Conservation (phyloP, 2,113 vertebrate genomes). For the Hyla sarda region DNA sequence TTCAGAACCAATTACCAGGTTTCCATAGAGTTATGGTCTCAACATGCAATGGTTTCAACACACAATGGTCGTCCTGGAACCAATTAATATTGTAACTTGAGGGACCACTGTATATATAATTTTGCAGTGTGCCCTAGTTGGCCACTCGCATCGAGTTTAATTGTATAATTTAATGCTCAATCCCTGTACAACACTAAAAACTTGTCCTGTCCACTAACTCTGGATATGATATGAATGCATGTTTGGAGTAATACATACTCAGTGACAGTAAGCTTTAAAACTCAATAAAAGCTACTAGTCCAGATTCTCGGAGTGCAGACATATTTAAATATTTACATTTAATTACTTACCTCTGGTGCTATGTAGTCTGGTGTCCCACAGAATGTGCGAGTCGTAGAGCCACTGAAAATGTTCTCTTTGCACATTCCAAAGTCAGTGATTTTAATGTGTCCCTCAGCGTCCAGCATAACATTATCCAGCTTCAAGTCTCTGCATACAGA, state of each 20-base stretch:
- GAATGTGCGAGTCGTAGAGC: constrained; percentile 85
- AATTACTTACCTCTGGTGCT: constrained; percentile 87
- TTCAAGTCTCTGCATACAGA: constrained; percentile 81
- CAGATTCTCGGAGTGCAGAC: neutral
- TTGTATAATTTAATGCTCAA: neutral
- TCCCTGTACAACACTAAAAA: neutral
- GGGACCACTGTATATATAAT: too few relatives aligned
- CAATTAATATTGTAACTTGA: too few relatives aligned
- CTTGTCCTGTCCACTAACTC: neutral
- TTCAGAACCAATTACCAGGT: too few relatives aligned
- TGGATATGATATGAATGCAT: neutral
- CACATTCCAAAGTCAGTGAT: constrained; percentile 94
- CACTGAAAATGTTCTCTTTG: constrained; percentile 85
- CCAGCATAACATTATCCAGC: constrained; percentile 90
- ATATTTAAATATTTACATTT: neutral
- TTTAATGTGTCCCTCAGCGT: constrained; percentile 89
- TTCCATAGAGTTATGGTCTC: too few relatives aligned
- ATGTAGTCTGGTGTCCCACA: constrained; percentile 93
- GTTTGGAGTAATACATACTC: neutral
- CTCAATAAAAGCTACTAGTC: neutral
- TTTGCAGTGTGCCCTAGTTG: neutral
- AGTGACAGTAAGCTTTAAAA: neutral
- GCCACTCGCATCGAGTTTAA: too few relatives aligned
- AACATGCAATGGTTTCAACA: too few relatives aligned
- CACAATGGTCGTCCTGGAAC: too few relatives aligned